A percentile compares a stretch with the other conserved stretches of the same genome.
Conservation (phyloP, 2,113 vertebrate species). For the Dolichallabes microphthalmus region DNA sequence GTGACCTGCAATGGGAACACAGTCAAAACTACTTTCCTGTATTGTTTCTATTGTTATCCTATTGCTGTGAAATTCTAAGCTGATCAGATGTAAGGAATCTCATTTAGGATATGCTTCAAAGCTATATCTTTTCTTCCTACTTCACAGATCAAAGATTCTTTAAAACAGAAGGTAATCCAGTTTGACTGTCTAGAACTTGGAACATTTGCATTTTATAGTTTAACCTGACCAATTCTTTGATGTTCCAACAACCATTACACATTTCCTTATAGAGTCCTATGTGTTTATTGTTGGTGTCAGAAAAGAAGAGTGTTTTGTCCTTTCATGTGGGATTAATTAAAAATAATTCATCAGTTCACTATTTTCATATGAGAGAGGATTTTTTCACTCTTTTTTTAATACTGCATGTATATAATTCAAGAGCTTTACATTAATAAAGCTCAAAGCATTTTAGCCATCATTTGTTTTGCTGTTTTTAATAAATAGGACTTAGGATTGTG, state of each 20-base stretch:
- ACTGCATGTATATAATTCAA: not conserved
- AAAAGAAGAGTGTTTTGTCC: not conserved
- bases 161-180: constrained; percentile 1
- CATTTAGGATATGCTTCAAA: not conserved
- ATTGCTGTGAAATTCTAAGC: not conserved
- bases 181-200: not conserved
- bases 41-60: constrained; percentile 8
- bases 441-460: too few relatives aligned
- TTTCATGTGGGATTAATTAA: not conserved
- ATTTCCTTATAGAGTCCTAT: not conserved
- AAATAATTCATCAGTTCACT: not conserved
- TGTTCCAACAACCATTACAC: not conserved
- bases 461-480: too few relatives aligned
- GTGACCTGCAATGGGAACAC: not conserved
- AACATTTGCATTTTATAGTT: not conserved
- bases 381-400: not conserved
- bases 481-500: too few relatives aligned
- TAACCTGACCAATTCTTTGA: not conserved
- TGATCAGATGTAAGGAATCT: not conserved
- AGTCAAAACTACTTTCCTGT: not conserved
- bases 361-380: not conserved
- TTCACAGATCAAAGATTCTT: not conserved
- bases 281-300: not conserved
- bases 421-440: too few relatives aligned
- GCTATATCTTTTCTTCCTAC: not conserved